Evolutionary conservation across 2,113 vertebrate species (phyloP).

Genomic region (Hiodon alosoides): DNA sequence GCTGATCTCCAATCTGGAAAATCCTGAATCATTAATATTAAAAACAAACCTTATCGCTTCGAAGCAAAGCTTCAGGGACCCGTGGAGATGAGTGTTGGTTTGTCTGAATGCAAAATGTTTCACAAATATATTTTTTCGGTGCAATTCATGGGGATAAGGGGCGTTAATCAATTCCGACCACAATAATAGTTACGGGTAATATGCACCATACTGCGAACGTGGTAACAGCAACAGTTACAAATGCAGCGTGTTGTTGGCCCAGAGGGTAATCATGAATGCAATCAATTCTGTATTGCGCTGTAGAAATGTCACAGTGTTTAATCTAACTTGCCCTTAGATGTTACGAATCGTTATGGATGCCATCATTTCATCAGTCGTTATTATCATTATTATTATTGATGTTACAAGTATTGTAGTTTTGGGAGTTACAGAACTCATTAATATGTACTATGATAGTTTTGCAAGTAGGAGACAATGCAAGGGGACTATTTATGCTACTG

Average conservation of each 20-base stretch:
- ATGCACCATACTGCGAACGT: neutral
- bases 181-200: neutral
- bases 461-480: neutral
- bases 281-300: neutral
- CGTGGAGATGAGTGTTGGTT: neutral
- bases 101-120: neutral
- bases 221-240: neutral
- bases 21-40: neutral
- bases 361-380: neutral
- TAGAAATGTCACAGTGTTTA: neutral
- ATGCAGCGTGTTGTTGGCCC: neutral
- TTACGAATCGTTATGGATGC: neutral
- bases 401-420: neutral
- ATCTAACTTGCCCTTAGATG: slow-evolving; percentile 8
- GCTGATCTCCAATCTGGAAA: neutral
- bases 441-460: neutral
- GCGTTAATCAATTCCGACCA: neutral
- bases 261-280: neutral
- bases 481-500: neutral
- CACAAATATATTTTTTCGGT: neutral
- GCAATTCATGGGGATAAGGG: neutral
- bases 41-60: neutral
- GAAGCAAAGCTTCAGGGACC: neutral
- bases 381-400: slow-evolving; percentile 8
- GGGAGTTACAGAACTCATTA: neutral